Evolutionary conservation across 2,797 vertebrate species (phyloP).

Genomic region (Dermochelys coriacea): DNA sequence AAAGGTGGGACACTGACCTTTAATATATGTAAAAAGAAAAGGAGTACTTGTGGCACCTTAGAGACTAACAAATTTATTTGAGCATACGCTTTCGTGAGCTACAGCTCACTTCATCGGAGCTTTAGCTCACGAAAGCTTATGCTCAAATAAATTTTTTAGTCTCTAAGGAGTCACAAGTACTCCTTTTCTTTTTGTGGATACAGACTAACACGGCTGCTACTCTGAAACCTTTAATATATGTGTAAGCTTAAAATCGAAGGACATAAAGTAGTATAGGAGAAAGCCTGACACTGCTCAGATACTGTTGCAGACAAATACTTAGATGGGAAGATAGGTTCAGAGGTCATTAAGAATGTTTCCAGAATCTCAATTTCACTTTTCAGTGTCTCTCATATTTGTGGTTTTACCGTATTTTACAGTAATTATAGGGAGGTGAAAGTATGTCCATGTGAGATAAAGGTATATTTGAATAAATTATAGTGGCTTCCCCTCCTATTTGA

Average conservation of each 20-base stretch:
- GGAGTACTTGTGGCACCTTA: no score
- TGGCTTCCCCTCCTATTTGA: not conserved
- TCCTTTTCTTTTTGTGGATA: no score
- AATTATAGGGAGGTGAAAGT: not conserved
- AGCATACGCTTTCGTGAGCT: no score
- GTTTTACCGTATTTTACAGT: not conserved
- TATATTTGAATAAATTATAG: not conserved
- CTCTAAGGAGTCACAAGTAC: no score
- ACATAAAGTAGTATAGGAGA: not conserved
- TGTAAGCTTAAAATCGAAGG: not conserved
- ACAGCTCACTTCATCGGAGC: no score
- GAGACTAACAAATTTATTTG: no score
- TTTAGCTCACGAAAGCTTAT: no score
- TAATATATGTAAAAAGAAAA: not conserved
- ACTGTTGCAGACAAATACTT: not conserved
- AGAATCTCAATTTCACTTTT: not conserved
- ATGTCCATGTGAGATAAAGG: not conserved
- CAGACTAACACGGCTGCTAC: no score
- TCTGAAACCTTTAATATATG: not conserved
- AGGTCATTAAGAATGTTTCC: not conserved
- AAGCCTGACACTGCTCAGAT: not conserved
- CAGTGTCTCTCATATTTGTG: not conserved
- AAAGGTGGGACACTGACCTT: not conserved
- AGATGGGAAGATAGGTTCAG: not conserved
- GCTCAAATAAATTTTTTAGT: no score